Conservation (phyloP, 23 tunicate species). For the Oikopleura dioica region DNA sequence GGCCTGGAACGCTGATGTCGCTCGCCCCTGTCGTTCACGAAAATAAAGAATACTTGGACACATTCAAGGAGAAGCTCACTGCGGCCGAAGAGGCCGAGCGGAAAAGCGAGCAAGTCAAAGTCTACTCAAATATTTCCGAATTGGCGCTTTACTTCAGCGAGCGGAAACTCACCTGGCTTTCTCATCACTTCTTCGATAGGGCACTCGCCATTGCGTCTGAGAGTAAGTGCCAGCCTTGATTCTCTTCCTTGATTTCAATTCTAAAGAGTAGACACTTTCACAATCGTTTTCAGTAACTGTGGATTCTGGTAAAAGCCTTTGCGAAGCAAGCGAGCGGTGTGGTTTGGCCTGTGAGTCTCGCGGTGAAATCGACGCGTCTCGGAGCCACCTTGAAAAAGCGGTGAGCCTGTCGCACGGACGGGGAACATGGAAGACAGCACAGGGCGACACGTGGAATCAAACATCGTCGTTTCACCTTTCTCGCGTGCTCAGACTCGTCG, state of each 20-base stretch:
- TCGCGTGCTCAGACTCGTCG: not conserved
- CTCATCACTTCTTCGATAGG: not conserved
- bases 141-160: not conserved
- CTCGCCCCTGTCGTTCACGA: not conserved
- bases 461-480: not conserved
- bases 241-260: no score
- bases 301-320: not conserved
- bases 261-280: no score
- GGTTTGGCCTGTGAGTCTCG: not conserved
- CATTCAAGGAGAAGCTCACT: not conserved
- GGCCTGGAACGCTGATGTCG: slow-evolving; percentile 59
- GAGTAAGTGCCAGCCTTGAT: not conserved
- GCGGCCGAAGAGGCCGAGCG: not conserved
- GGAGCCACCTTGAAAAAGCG: not conserved
- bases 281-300: not conserved
- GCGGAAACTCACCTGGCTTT: not conserved
- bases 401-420: not conserved
- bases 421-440: not conserved
- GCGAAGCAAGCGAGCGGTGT: slow-evolving; percentile 9
- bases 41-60: not conserved
- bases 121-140: not conserved
- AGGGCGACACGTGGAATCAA: slow-evolving; percentile 5
- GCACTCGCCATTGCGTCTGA: not conserved
- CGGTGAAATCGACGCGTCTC: not conserved
- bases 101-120: not conserved